A percentile compares a stretch with the other conserved stretches of the same genome.
phyloP scores from a whole-genome alignment of 2,797 vertebrate species.

The Octomys mimax region DNA sequence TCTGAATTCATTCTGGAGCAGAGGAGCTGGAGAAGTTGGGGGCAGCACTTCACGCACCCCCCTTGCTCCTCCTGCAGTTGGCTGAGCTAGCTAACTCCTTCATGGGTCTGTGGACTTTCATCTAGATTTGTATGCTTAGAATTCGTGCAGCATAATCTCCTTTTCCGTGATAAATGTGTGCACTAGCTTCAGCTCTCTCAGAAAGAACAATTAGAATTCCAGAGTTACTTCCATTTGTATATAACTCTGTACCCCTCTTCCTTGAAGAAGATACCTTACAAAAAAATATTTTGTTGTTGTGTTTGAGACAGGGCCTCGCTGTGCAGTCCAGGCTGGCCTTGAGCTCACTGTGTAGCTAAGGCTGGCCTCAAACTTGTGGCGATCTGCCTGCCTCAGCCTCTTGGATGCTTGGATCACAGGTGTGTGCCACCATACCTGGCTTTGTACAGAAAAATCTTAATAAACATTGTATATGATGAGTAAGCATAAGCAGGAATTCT shows the following conservation, averaged over 20 bases:
- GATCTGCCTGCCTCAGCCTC: not conserved
- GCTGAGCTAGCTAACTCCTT: not conserved
- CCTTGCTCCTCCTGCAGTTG: not conserved
- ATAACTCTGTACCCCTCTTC: slow-evolving; percentile 40
- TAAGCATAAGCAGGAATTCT: slow-evolving; percentile 36
- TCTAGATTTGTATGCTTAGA: not conserved
- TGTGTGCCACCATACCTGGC: too few species aligned
- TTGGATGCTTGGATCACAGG: not conserved
- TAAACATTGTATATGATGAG: not conserved
- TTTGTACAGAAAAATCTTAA: slow-evolving; percentile 47
- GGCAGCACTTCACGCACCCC: not conserved
- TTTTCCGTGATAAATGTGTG: slow-evolving; percentile 38
- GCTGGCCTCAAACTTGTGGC: not conserved
- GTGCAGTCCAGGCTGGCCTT: not conserved
- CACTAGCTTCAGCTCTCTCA: not conserved
- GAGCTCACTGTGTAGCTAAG: not conserved
- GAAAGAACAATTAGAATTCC: slow-evolving; percentile 50
- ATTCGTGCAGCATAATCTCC: slow-evolving; percentile 43
- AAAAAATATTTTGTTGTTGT: not conserved
- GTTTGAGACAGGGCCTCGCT: not conserved
- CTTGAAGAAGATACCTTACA: slow-evolving; percentile 31
- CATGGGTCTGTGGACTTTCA: not conserved
- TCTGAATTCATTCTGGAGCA: not conserved
- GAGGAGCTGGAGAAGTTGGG: not conserved
- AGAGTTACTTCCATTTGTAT: not conserved